Conservation (phyloP, 2,113 vertebrate genomes). For the Charina bottae region DNA sequence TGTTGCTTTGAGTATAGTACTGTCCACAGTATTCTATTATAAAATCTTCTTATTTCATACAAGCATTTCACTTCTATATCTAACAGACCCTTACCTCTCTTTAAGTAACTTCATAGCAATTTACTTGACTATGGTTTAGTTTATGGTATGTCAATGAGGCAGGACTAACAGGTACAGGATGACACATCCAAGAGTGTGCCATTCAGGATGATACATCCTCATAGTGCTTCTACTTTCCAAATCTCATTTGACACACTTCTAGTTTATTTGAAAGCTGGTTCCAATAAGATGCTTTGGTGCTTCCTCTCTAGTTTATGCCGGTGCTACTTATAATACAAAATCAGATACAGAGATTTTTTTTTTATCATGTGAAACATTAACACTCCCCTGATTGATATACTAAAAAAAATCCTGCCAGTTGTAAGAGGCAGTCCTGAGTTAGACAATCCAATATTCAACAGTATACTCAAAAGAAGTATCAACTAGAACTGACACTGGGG, state of each 20-base stretch:
- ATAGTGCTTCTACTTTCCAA: neutral
- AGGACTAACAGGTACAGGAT: neutral
- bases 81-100: neutral
- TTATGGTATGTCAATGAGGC: neutral
- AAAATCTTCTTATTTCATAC: neutral
- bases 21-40: neutral
- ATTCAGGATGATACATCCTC: neutral
- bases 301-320: neutral
- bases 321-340: neutral
- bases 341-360: neutral
- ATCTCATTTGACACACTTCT: neutral
- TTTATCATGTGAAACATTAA: neutral
- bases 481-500: neutral
- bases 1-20: constrained; percentile 23
- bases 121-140: neutral
- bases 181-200: neutral
- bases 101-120: neutral
- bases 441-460: neutral
- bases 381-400: neutral
- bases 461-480: neutral
- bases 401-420: neutral
- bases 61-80: neutral
- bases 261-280: neutral
- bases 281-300: neutral
- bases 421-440: neutral